Evolutionary conservation across 2,797 vertebrate genomes (phyloP).

Genomic region (Pelobates cultripes): DNA sequence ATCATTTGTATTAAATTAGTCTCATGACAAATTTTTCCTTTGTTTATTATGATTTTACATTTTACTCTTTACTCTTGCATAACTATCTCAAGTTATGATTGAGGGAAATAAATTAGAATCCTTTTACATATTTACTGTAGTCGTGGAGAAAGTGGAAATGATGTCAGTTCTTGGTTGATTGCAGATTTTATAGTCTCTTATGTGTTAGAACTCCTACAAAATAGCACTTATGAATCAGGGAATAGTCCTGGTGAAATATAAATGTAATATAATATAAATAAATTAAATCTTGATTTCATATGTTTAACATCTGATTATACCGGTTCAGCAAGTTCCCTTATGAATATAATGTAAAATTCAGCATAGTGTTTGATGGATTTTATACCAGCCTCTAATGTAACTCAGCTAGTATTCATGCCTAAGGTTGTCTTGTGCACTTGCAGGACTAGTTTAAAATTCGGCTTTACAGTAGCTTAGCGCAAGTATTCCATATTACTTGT

Average conservation of each 20-base stretch:
- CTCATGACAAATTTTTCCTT: background rate
- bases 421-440: background rate
- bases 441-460: background rate
- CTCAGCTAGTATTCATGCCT: constrained; percentile 3
- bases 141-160: constrained; percentile 30
- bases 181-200: constrained; percentile 27
- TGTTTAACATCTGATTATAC: constrained; percentile 36
- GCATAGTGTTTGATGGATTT: background rate
- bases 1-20: background rate
- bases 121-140: constrained; percentile 35
- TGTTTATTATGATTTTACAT: constrained; percentile 16
- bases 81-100: constrained; percentile 11
- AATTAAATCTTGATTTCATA: constrained; percentile 23
- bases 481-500: background rate
- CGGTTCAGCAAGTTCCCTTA: constrained; percentile 20
- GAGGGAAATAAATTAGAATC: constrained; percentile 38
- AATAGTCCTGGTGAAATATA: constrained; percentile 28
- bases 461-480: background rate
- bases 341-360: constrained; percentile 12
- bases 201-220: constrained; percentile 27
- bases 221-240: constrained; percentile 38
- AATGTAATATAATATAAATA: constrained; percentile 24
- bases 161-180: constrained; percentile 29
- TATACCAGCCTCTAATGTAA: constrained; percentile 8
- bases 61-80: background rate